Evolutionary conservation across 2,797 vertebrate genomes (phyloP).

Genomic region (Apodemus agrarius): DNA sequence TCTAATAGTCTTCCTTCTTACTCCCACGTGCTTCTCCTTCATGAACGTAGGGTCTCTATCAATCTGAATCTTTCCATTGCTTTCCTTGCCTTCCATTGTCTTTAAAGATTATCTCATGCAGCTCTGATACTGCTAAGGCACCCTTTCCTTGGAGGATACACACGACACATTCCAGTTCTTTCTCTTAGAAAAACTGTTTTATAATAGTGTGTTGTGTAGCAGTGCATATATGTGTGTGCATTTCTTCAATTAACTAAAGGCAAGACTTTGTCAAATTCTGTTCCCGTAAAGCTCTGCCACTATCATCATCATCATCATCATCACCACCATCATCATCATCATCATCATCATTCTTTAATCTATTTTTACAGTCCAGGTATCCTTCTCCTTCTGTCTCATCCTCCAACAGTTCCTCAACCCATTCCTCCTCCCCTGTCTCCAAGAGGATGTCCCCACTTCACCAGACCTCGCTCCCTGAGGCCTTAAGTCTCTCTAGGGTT

Average conservation of each 20-base stretch:
- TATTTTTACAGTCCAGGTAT: no score
- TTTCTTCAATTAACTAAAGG: neutral
- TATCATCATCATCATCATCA: no score
- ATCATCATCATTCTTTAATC: no score
- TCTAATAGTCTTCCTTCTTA: neutral
- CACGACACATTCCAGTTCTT: neutral
- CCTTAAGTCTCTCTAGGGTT: no score
- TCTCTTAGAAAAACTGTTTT: neutral
- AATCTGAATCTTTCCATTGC: neutral
- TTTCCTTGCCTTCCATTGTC: neutral
- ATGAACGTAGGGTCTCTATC: neutral
- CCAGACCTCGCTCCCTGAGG: no score
- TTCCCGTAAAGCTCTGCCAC: neutral
- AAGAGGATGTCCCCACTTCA: no score
- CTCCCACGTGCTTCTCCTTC: neutral
- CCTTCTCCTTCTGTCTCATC: no score
- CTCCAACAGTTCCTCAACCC: no score
- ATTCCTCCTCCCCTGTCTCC: no score
- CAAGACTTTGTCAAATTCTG: neutral
- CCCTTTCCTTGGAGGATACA: neutral
- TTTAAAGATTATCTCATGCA: neutral
- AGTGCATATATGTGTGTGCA: neutral
- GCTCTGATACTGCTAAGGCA: neutral
- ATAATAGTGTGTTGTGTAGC: neutral
- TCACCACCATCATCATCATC: no score